Conservation (phyloP, 1,140 invertebrate species). For the Mercenaria mercenaria region DNA sequence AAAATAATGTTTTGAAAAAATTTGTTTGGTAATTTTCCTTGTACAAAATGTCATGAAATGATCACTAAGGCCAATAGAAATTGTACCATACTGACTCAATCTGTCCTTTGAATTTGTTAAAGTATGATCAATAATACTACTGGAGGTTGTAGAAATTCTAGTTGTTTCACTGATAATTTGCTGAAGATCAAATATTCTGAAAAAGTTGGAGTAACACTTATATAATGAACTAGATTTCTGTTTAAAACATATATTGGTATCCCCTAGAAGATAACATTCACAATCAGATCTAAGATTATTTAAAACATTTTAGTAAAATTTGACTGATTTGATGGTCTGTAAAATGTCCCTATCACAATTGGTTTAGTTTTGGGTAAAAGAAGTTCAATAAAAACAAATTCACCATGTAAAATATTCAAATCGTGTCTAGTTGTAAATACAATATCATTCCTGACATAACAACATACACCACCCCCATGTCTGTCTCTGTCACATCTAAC, state of each 20-base stretch:
- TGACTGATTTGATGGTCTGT: constrained; percentile 23
- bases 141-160: not conserved
- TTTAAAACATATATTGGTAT: constrained; percentile 29
- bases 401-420: constrained; percentile 38
- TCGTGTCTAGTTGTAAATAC: not conserved
- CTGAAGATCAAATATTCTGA: constrained; percentile 14
- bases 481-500: not conserved
- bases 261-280: not conserved
- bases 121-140: not conserved
- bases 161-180: constrained; percentile 28
- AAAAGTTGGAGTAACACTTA: not conserved
- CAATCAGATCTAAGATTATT: not conserved
- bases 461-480: not conserved
- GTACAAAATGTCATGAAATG: constrained; percentile 20
- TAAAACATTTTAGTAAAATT: not conserved
- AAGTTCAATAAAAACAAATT: constrained; percentile 37
- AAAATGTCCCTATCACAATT: not conserved
- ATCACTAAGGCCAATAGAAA: constrained; percentile 25
- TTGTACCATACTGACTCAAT: not conserved
- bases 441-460: constrained; percentile 2
- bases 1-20: constrained; percentile 25
- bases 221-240: constrained; percentile 6
- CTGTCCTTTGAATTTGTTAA: not conserved
- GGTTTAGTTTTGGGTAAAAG: constrained; percentile 25
- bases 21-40: not conserved